Evolutionary conservation across 2,113 vertebrate species (phyloP).

Genomic region (Vidua chalybeata): DNA sequence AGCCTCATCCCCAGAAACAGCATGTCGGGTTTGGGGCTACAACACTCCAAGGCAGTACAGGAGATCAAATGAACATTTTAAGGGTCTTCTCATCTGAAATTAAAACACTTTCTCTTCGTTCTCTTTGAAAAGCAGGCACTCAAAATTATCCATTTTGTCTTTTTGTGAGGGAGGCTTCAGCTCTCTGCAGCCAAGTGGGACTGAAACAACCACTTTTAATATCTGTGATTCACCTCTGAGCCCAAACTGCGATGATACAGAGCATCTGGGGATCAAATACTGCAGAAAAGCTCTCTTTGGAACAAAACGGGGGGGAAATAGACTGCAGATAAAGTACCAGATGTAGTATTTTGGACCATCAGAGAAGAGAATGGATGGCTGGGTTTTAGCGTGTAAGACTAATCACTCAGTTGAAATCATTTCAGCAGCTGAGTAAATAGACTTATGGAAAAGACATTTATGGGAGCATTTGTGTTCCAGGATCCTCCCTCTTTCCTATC

Average conservation of each 20-base stretch:
- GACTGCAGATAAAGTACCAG: neutral
- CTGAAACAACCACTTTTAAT: neutral
- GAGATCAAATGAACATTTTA: neutral
- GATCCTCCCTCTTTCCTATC: neutral
- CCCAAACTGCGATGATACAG: neutral
- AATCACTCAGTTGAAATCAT: constrained; percentile 5
- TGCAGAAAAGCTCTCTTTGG: neutral
- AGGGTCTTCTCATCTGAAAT: neutral
- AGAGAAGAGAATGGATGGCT: neutral
- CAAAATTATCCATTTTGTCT: neutral
- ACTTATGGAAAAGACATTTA: constrained; percentile 15
- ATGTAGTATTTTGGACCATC: neutral
- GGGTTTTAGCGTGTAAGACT: neutral
- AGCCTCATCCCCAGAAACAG: neutral
- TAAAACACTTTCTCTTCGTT: neutral
- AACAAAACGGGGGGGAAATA: neutral
- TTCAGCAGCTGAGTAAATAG: constrained; percentile 58
- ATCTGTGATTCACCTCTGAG: constrained; percentile 1
- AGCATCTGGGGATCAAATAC: neutral
- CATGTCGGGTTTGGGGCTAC: rapidly evolving
- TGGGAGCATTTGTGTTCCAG: neutral
- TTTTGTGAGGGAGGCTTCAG: neutral
- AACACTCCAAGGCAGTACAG: neutral
- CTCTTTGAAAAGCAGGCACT: neutral
- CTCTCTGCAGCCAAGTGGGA: neutral